Percentiles rank a stretch among this genome's conserved stretches.
Conservation (phyloP, 2,797 vertebrate genomes). For the Enteromius viviparus region DNA sequence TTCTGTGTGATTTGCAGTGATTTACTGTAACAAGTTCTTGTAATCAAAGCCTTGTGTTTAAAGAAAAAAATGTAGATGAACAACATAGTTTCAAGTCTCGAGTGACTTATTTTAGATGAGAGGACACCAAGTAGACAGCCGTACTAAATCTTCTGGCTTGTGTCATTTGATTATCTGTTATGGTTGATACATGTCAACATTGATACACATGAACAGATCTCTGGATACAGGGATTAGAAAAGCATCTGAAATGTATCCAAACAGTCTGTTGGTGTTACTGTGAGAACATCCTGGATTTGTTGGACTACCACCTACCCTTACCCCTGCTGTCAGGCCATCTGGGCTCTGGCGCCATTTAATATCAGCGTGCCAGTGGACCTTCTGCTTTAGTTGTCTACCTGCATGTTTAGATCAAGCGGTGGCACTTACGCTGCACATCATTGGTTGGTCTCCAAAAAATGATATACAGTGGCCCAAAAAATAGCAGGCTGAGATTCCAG, state of each 20-base stretch:
- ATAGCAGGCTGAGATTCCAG: too few relatives aligned
- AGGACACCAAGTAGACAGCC: neutral
- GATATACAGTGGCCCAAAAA: neutral
- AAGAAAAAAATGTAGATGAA: constrained; percentile 9
- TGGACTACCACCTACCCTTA: constrained; percentile 20
- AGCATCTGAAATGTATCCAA: constrained; percentile 18
- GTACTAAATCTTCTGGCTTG: neutral
- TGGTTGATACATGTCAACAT: neutral
- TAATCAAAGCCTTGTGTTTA: neutral
- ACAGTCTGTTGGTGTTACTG: constrained; percentile 19
- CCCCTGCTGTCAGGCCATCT: constrained; percentile 44
- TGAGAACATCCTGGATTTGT: constrained; percentile 45
- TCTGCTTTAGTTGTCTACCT: constrained; percentile 22
- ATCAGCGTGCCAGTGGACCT: neutral
- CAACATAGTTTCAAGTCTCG: constrained; percentile 15
- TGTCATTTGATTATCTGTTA: neutral
- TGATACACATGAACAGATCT: neutral
- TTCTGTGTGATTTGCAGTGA: neutral
- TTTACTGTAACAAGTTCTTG: neutral
- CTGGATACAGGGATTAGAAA: constrained; percentile 18
- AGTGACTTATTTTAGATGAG: neutral
- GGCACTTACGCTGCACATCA: neutral
- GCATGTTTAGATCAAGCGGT: constrained; percentile 7
- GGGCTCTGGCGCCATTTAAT: constrained; percentile 16
- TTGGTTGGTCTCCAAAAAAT: neutral